Percentiles rank a stretch among this genome's conserved stretches.
phyloP scores from a whole-genome alignment of 2,797 vertebrate genomes.

The Smutsia gigantea region DNA sequence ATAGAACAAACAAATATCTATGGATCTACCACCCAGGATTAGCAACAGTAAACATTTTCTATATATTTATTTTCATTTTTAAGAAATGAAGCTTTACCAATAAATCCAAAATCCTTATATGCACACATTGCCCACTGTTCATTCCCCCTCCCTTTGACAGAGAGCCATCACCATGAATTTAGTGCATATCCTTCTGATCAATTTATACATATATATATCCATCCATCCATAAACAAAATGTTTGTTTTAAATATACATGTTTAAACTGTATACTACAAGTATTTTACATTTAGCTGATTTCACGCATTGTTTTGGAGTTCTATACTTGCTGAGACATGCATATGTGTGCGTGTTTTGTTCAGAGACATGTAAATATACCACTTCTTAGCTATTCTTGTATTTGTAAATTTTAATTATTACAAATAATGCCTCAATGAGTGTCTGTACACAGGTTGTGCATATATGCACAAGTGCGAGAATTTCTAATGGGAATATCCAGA shows the following conservation, averaged over 20 bases:
- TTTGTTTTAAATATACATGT: background rate
- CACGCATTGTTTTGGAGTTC: background rate
- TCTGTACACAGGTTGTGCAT: background rate
- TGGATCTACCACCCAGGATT: background rate
- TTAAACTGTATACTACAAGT: background rate
- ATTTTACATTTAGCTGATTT: background rate
- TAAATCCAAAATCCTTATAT: background rate
- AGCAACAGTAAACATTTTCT: background rate
- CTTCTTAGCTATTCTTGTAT: background rate
- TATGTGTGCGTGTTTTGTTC: background rate
- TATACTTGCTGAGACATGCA: background rate
- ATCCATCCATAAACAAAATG: background rate
- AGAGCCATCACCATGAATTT: background rate
- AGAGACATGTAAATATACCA: background rate
- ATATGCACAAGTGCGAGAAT: background rate
- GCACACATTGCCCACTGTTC: background rate
- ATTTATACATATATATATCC: background rate
- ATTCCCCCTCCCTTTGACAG: background rate
- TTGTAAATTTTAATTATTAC: conserved; percentile 7
- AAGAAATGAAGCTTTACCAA: conserved; percentile 14
- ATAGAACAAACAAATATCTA: background rate
- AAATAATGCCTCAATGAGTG: background rate
- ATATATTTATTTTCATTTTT: background rate
- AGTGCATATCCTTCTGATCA: background rate
- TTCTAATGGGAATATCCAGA: background rate